Evolutionary conservation across 2,797 vertebrate genomes (phyloP).

Genomic region (Pantherophis vulpinus): DNA sequence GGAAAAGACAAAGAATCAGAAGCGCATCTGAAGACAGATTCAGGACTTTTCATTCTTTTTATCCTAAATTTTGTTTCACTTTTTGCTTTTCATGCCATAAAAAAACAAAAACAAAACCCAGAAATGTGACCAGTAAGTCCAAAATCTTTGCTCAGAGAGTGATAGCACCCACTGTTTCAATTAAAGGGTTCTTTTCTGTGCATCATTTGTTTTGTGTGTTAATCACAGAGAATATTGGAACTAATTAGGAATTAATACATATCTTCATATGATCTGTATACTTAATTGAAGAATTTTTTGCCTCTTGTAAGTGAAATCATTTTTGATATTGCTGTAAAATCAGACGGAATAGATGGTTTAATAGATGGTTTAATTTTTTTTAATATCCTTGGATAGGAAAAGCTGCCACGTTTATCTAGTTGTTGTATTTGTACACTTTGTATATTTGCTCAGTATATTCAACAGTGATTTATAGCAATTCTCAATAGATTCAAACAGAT

Average conservation of each 20-base stretch:
- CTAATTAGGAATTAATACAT: background rate
- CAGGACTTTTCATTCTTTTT: background rate
- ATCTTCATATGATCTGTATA: background rate
- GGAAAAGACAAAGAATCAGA: background rate
- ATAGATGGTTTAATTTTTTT: background rate
- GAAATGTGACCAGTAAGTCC: background rate
- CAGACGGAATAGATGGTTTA: background rate
- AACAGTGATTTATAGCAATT: background rate
- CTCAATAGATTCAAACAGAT: background rate
- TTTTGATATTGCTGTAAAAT: conserved; percentile 12
- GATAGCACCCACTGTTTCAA: conserved; percentile 19
- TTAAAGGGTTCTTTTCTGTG: background rate
- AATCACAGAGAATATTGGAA: conserved; percentile 16
- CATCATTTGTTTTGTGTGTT: background rate
- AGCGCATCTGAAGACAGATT: background rate
- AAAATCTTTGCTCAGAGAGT: conserved; percentile 3
- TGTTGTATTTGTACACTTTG: background rate
- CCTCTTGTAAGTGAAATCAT: background rate
- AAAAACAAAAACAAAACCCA: background rate
- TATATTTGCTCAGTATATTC: background rate
- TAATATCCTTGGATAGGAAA: background rate
- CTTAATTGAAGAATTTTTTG: background rate
- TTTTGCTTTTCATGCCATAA: background rate
- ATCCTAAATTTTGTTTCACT: background rate
- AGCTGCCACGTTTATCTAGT: background rate